phyloP scores from a whole-genome alignment of 2,888 invertebrate genomes.

The Tenthredo notha region DNA sequence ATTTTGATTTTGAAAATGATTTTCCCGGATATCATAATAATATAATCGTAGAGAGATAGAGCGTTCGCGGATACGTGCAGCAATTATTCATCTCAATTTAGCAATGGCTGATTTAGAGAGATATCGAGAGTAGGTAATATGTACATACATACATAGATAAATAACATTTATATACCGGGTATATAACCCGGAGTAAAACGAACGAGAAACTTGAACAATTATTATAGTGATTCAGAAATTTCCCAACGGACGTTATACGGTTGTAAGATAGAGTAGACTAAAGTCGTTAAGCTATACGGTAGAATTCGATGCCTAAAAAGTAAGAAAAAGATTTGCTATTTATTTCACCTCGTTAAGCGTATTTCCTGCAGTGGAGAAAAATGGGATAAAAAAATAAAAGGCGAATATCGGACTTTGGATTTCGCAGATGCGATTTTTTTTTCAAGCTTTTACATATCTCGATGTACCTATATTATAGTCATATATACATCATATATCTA shows the following conservation, averaged over 20 bases:
- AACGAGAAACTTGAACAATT: constrained; percentile 33
- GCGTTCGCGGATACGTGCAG: background rate
- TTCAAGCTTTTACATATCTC: background rate
- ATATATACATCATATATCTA: no score
- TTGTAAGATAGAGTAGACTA: background rate
- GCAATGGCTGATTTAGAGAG: constrained; percentile 44
- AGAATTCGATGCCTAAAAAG: constrained; percentile 29
- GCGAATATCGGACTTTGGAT: background rate
- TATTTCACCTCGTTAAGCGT: constrained; percentile 32
- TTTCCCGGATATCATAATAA: background rate
- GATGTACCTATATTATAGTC: background rate
- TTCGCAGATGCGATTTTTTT: background rate
- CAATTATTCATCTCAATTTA: constrained; percentile 44
- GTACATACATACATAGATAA: background rate
- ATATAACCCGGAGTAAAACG: constrained; percentile 2
- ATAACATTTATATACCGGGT: background rate
- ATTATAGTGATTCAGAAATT: constrained; percentile 35
- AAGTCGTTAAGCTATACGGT: background rate
- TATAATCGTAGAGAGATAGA: background rate
- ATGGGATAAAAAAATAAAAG: background rate
- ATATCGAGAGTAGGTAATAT: background rate
- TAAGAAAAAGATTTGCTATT: constrained; percentile 28
- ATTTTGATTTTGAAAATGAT: constrained; percentile 32
- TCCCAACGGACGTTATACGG: constrained; percentile 17
- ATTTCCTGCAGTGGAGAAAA: background rate